These are phyloP conservation scores for Ophioninae sp. DNA, from an alignment of 2,888 invertebrate species.

Conservation along the genomic window DNA sequence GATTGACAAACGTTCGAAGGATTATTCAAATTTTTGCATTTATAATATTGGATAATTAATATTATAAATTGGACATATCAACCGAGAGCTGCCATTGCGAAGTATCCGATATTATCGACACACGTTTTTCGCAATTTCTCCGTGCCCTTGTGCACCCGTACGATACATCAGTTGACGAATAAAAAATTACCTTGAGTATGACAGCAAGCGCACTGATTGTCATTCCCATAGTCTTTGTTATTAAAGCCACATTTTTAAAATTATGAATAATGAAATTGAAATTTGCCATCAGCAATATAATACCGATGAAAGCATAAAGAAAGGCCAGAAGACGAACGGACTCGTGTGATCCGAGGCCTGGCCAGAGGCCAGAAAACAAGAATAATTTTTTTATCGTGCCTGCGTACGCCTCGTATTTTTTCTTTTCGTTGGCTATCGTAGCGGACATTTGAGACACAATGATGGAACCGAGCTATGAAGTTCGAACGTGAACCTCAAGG, in stretches of 20 bases:
- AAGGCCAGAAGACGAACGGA: neutral
- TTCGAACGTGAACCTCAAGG: neutral
- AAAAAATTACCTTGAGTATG: slow-evolving; percentile 14
- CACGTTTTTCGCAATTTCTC: neutral
- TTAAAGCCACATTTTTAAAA: neutral
- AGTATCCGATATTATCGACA: neutral
- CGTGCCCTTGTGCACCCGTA: neutral
- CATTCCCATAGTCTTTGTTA: slow-evolving; percentile 18
- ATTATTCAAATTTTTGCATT: no score
- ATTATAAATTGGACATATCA: no score
- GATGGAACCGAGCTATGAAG: neutral
- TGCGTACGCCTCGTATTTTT: neutral
- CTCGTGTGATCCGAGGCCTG: neutral
- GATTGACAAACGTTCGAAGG: no score
- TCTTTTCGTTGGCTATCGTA: slow-evolving; percentile 15
- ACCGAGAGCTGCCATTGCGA: no score
- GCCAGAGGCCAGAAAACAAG: neutral
- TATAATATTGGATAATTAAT: no score
- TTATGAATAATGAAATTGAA: neutral
- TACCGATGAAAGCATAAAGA: neutral
- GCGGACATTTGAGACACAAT: neutral
- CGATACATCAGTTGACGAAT: neutral
- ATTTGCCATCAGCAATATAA: neutral
- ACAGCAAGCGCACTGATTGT: neutral
- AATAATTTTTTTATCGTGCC: neutral